Evolutionary conservation across 1,140 invertebrate genomes (phyloP).

Genomic region (Dreissena polymorpha): DNA sequence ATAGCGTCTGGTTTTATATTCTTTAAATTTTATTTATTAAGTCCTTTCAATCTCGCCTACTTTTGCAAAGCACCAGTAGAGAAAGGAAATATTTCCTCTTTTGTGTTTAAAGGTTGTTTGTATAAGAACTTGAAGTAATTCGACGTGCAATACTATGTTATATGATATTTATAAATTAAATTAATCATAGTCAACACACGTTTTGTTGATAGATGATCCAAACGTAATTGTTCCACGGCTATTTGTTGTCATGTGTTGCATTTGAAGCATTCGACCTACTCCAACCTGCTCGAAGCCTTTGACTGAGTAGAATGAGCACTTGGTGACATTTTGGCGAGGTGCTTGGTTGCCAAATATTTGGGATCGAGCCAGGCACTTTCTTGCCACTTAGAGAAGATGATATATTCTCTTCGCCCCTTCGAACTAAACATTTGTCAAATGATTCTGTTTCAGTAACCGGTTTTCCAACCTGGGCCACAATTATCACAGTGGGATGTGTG

Average conservation of each 20-base stretch:
- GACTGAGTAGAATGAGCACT: neutral
- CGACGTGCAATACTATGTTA: too few species aligned
- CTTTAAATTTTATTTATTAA: too few species aligned
- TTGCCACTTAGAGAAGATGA: neutral
- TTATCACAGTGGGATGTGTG: conserved; percentile 90
- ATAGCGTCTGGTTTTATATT: neutral
- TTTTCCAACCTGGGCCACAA: conserved; percentile 78
- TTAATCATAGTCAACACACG: too few species aligned
- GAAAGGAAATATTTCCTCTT: too few species aligned
- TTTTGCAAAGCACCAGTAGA: too few species aligned
- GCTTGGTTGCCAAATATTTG: too few species aligned
- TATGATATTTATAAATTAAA: too few species aligned
- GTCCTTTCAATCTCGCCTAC: too few species aligned
- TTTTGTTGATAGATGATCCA: too few species aligned
- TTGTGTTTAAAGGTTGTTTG: too few species aligned
- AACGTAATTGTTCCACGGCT: neutral
- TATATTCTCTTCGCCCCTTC: neutral
- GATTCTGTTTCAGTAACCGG: conserved; percentile 67
- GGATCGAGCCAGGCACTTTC: neutral
- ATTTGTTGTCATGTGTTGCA: neutral
- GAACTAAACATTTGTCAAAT: too few species aligned
- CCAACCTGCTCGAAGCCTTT: neutral
- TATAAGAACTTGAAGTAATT: too few species aligned
- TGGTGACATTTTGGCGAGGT: neutral
- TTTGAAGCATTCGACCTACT: neutral